phyloP scores from a whole-genome alignment of 2,797 vertebrate species.

The Rhinoraja longicauda region DNA sequence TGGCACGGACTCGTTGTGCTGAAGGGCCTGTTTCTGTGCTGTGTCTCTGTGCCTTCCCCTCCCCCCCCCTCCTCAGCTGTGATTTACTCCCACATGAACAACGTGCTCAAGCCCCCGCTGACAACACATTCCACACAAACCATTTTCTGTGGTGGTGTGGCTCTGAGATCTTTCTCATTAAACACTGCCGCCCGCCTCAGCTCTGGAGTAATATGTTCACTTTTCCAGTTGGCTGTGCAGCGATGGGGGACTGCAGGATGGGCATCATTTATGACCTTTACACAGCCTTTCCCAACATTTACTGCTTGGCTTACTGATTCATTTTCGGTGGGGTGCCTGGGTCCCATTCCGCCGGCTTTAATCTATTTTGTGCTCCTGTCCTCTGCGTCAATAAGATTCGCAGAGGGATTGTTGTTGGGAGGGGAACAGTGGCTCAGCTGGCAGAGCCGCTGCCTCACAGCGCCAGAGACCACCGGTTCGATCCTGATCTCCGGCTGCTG shows the following conservation, averaged over 20 bases:
- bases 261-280: slow-evolving; percentile 25
- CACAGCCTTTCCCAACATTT: slow-evolving; percentile 4
- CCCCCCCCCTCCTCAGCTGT: not conserved
- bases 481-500: too few species aligned
- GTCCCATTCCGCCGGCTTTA: not conserved
- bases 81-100: too few species aligned
- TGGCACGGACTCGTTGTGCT: too few species aligned
- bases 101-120: not conserved
- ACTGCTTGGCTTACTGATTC: slow-evolving; percentile 6
- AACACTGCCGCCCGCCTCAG: not conserved
- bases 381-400: not conserved
- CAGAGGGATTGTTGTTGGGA: not conserved
- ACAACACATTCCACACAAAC: not conserved
- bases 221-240: slow-evolving; percentile 32
- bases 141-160: not conserved
- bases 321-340: not conserved
- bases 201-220: slow-evolving; percentile 32
- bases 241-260: not conserved
- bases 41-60: too few species aligned
- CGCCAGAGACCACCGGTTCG: too few species aligned
- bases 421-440: not conserved
- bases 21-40: too few species aligned
- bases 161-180: slow-evolving; percentile 28
- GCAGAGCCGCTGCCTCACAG: too few species aligned
- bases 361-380: not conserved